Evolutionary conservation across 2,797 vertebrate species (phyloP).

Genomic region (Ctenochaetus hawaiiensis): DNA sequence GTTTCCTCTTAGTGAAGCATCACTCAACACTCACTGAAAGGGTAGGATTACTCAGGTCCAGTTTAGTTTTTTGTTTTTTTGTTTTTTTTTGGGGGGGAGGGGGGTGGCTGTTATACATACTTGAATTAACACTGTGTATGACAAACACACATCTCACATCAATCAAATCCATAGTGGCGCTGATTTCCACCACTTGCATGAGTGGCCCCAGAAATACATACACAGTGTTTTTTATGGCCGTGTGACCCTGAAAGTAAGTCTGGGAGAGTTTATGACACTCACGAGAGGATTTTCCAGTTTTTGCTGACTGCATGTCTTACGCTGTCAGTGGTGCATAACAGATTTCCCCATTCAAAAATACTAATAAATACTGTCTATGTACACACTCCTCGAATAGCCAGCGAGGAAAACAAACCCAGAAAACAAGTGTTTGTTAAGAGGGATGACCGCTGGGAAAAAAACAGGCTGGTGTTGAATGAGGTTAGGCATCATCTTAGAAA

Average conservation of each 20-base stretch:
- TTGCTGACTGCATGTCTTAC: slow-evolving; percentile 72
- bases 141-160: slow-evolving; percentile 35
- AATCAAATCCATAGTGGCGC: slow-evolving; percentile 33
- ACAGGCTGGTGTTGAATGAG: slow-evolving; percentile 27
- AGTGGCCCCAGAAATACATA: slow-evolving; percentile 44
- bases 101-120: slow-evolving; percentile 20
- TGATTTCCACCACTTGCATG: slow-evolving; percentile 24
- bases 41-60: slow-evolving; percentile 21
- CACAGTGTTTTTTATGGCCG: slow-evolving; percentile 44
- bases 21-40: slow-evolving; percentile 37
- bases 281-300: slow-evolving; percentile 63
- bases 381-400: slow-evolving; percentile 23
- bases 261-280: slow-evolving; percentile 69
- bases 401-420: slow-evolving; percentile 36
- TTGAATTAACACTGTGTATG: slow-evolving; percentile 25
- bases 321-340: slow-evolving; percentile 64
- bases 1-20: slow-evolving; percentile 28
- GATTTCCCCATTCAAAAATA: slow-evolving; percentile 61
- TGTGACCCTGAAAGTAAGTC: slow-evolving; percentile 67
- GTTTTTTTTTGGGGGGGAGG: no score
- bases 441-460: slow-evolving; percentile 50
- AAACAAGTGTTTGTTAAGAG: slow-evolving; percentile 39
- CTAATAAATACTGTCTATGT: slow-evolving; percentile 59
- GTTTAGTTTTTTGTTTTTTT: neutral
- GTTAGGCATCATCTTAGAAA: slow-evolving; percentile 34